Conservation (phyloP, 1,140 invertebrate species). For the Drosophila tani region DNA sequence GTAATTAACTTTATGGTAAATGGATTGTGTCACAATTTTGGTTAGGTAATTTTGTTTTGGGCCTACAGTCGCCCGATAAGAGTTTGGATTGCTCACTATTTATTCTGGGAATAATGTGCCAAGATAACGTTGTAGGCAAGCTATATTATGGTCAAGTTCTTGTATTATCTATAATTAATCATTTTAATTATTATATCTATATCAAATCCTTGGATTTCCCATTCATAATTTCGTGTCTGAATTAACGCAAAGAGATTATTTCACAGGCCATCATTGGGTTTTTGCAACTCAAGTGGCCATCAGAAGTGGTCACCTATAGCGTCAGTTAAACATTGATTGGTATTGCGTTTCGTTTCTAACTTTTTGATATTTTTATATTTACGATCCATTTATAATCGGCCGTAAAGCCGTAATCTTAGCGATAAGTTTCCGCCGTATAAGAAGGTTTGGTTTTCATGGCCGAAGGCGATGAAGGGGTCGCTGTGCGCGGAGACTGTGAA, state of each 20-base stretch:
- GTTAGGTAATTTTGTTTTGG: not conserved
- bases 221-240: constrained; percentile 28
- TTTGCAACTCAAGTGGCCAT: constrained; percentile 20
- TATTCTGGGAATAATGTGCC: not conserved
- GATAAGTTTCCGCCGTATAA: constrained; percentile 48
- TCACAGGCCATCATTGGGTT: constrained; percentile 12
- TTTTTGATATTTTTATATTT: constrained; percentile 17
- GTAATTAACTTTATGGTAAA: constrained; percentile 38
- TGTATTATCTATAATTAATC: not conserved
- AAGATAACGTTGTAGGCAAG: constrained; percentile 1
- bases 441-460: too few species aligned
- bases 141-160: not conserved
- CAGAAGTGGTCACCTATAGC: constrained; percentile 8
- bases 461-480: constrained; percentile 60
- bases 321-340: constrained; percentile 33
- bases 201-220: not conserved
- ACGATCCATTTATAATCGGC: constrained; percentile 9
- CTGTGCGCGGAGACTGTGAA: constrained; percentile 68
- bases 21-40: constrained; percentile 9
- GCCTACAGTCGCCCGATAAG: constrained; percentile 18
- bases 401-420: constrained; percentile 3
- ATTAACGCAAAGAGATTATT: constrained; percentile 3
- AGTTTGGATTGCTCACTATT: not conserved
- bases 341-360: constrained; percentile 3
- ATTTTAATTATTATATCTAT: not conserved